Conservation (phyloP, 2,797 vertebrate genomes). For the Geotrypetes seraphini region DNA sequence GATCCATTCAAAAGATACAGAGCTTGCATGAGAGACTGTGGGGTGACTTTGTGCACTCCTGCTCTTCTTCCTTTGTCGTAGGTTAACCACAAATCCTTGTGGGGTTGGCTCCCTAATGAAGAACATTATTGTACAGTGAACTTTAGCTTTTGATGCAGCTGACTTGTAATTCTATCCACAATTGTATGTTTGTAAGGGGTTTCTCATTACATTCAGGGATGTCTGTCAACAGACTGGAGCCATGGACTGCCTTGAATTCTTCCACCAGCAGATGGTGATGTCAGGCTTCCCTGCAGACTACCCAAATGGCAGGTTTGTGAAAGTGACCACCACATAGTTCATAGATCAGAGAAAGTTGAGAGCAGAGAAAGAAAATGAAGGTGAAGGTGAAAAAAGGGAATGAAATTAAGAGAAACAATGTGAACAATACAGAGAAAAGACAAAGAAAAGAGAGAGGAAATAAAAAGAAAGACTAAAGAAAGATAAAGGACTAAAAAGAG, state of each 20-base stretch:
- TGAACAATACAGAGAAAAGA: accelerated
- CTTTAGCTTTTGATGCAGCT: neutral
- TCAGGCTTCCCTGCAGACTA: no score
- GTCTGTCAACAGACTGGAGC: no score
- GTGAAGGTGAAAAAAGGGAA: accelerated
- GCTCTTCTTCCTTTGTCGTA: no score
- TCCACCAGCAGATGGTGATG: no score
- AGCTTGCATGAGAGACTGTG: neutral
- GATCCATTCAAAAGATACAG: accelerated
- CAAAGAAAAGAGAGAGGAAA: neutral
- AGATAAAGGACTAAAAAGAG: no score
- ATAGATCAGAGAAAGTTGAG: no score
- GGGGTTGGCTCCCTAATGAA: accelerated
- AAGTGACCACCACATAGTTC: no score
- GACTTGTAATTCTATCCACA: constrained; percentile 5
- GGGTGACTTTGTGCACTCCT: neutral
- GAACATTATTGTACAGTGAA: neutral
- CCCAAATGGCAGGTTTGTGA: no score
- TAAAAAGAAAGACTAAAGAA: no score
- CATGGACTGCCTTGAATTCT: no score
- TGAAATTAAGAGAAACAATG: accelerated
- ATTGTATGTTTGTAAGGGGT: no score
- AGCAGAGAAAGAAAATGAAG: accelerated
- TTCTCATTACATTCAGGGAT: no score
- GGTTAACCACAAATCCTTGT: neutral